Evolutionary conservation across 2,113 vertebrate species (phyloP).

Genomic region (Eulacestoma nigropectus): DNA sequence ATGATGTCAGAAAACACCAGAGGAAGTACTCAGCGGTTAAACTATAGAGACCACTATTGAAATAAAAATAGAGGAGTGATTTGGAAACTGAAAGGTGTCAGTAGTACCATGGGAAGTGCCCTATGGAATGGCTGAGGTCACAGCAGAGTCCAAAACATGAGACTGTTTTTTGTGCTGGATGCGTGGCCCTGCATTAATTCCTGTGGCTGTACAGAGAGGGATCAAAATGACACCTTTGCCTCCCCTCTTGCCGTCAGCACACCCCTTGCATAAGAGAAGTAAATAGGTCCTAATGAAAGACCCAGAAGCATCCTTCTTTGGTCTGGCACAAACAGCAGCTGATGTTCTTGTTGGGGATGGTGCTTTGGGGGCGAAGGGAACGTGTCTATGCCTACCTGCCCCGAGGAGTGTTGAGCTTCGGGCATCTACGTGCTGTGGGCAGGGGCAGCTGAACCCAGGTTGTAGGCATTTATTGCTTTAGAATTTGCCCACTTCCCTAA

Average conservation of each 20-base stretch:
- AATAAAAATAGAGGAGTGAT: not conserved
- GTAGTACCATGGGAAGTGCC: not conserved
- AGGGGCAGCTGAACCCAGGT: not conserved
- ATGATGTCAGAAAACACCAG: not conserved
- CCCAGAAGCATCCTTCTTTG: not conserved
- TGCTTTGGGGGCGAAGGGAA: not conserved
- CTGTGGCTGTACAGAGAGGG: not conserved
- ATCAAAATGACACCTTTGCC: not conserved
- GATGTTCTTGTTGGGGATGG: not conserved
- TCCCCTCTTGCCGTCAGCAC: accelerated
- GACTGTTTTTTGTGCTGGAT: not conserved
- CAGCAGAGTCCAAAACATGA: not conserved
- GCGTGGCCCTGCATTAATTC: not conserved
- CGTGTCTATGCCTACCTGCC: not conserved
- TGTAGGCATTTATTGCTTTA: not conserved
- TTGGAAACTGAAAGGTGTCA: not conserved
- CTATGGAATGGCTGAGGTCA: not conserved
- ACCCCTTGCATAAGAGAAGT: not conserved
- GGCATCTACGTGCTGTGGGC: not conserved
- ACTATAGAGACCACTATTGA: not conserved
- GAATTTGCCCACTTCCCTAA: not conserved
- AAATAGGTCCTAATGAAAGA: not conserved
- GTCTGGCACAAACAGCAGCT: not conserved
- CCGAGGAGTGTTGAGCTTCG: accelerated
- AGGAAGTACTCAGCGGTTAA: not conserved